Evolutionary conservation across 2,888 invertebrate genomes (phyloP).

Genomic region (Arge pagana): DNA sequence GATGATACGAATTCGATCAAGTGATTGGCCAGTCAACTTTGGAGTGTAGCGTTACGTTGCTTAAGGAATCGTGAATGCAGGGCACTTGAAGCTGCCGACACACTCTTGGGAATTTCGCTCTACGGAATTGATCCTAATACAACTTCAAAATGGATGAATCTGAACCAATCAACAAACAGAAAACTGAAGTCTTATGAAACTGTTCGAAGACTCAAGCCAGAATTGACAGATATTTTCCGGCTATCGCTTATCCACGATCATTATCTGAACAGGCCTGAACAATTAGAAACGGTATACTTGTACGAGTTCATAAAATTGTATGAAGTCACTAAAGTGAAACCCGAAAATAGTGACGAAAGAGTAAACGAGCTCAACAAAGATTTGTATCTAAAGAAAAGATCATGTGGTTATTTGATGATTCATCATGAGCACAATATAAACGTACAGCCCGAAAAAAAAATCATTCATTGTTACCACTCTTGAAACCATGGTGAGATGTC

Average conservation of each 20-base stretch:
- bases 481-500: conserved; percentile 32
- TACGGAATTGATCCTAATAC: conserved; percentile 45
- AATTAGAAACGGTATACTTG: conserved; percentile 32
- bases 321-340: conserved; percentile 26
- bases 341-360: conserved; percentile 17
- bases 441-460: conserved; percentile 37
- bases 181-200: conserved; percentile 31
- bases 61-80: conserved; percentile 45
- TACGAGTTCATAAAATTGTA: conserved; percentile 38
- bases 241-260: conserved; percentile 38
- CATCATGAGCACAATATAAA: conserved; percentile 33
- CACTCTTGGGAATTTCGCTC: conserved; percentile 42
- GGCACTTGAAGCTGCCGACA: conserved; percentile 46
- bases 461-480: conserved; percentile 35
- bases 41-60: conserved; percentile 40
- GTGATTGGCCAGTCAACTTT: conserved; percentile 37
- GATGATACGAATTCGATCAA: conserved; percentile 41
- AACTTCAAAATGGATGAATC: conserved; percentile 46
- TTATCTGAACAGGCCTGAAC: conserved; percentile 40
- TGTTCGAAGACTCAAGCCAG: conserved; percentile 26
- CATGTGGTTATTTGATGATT: conserved; percentile 34
- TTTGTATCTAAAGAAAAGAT: conserved; percentile 34
- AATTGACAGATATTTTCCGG: conserved; percentile 40
- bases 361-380: conserved; percentile 23
- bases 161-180: conserved; percentile 31